Percentiles rank a stretch among this genome's conserved stretches.
phyloP scores from a whole-genome alignment of 2,797 vertebrate genomes.

The Girardinus metallicus region DNA sequence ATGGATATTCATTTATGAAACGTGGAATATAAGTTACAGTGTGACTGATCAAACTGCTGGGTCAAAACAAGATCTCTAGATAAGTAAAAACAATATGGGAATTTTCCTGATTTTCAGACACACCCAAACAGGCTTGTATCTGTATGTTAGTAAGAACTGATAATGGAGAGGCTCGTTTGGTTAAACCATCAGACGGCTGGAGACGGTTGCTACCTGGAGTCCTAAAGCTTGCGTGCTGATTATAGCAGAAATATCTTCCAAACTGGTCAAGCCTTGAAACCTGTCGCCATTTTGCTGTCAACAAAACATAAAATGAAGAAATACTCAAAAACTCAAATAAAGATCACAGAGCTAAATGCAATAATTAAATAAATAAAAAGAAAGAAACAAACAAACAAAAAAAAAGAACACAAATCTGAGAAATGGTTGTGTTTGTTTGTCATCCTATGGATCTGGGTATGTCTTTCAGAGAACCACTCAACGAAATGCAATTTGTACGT shows the following conservation, averaged over 20 bases:
- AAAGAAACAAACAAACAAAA: constrained; percentile 21
- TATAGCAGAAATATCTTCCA: constrained; percentile 84
- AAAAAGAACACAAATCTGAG: constrained; percentile 3
- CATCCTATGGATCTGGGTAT: constrained; percentile 13
- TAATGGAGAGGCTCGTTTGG: neutral
- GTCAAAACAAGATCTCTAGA: constrained; percentile 30
- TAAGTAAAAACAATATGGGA: constrained; percentile 27
- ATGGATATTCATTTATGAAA: constrained; percentile 9
- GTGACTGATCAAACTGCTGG: constrained; percentile 1
- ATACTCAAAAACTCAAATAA: constrained; percentile 62
- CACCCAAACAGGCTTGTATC: constrained; percentile 8
- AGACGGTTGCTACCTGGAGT: constrained; percentile 86
- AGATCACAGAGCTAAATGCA: constrained; percentile 42
- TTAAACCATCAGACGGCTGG: constrained; percentile 39
- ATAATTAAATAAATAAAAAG: constrained; percentile 16
- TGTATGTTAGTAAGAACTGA: constrained; percentile 13
- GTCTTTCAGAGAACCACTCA: constrained; percentile 48
- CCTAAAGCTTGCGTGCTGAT: constrained; percentile 87
- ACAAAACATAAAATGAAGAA: constrained; percentile 69
- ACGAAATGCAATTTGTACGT: constrained; percentile 63
- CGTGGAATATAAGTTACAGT: neutral
- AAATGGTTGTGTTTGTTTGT: constrained; percentile 14
- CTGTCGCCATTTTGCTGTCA: constrained; percentile 78
- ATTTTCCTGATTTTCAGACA: constrained; percentile 4
- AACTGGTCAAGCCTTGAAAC: constrained; percentile 85